Conservation (phyloP, 2,888 invertebrate genomes). For the Drosophila emarginata region DNA sequence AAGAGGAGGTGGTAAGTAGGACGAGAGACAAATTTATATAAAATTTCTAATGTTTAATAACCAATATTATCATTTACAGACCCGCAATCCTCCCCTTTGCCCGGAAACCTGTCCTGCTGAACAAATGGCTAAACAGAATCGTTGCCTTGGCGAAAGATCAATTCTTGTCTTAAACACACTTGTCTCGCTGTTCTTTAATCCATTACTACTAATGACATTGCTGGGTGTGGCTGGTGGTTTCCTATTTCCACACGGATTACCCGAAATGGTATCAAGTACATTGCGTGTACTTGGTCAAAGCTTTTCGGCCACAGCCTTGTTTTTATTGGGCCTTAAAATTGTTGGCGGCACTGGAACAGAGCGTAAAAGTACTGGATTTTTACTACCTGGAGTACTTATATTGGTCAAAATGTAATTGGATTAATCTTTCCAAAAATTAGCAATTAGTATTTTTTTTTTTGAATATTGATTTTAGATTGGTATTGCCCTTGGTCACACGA, state of each 20-base stretch:
- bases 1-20: constrained; percentile 66
- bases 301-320: constrained; percentile 95
- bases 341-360: constrained; percentile 89
- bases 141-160: constrained; percentile 72
- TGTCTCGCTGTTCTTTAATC: constrained; percentile 92
- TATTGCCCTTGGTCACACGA: constrained; percentile 92
- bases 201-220: constrained; percentile 95
- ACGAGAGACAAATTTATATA: background rate
- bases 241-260: constrained; percentile 90
- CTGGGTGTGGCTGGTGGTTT: constrained; percentile 94
- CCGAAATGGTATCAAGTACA: constrained; percentile 88
- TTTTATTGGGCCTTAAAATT: constrained; percentile 94
- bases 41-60: no score
- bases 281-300: constrained; percentile 92
- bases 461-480: constrained; percentile 86
- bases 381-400: constrained; percentile 93
- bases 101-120: constrained; percentile 78
- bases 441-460: background rate
- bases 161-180: constrained; percentile 83
- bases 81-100: constrained; percentile 71
- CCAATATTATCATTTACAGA: constrained; percentile 28
- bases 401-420: constrained; percentile 91
- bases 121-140: constrained; percentile 66
- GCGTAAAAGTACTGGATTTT: constrained; percentile 85
- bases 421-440: no score